A percentile compares a stretch with the other conserved stretches of the same genome.
Evolutionary conservation across 2,113 vertebrate genomes (phyloP).

Genomic region (Mus musculus): DNA sequence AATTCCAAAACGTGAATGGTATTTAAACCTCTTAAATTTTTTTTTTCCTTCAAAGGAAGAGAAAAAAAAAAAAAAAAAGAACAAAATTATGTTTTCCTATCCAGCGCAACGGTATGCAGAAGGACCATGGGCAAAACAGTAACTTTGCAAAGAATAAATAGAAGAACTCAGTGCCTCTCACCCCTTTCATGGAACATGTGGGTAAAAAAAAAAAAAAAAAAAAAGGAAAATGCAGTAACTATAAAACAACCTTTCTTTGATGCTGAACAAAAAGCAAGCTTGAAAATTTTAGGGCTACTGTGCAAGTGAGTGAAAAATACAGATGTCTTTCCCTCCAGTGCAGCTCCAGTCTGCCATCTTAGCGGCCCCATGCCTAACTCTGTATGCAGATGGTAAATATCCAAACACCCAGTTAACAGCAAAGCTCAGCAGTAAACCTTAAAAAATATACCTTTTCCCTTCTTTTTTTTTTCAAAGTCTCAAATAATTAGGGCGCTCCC

Average conservation of each 20-base stretch:
- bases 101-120: slow-evolving; percentile 72
- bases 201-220: slow-evolving; percentile 61
- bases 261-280: slow-evolving; percentile 77
- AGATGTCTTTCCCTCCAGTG: slow-evolving; percentile 55
- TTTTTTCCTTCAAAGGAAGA: slow-evolving; percentile 74
- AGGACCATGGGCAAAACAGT: slow-evolving; percentile 66
- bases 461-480: neutral
- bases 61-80: slow-evolving; percentile 30
- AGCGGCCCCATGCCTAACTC: slow-evolving; percentile 55
- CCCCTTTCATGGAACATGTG: slow-evolving; percentile 75
- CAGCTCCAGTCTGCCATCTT: slow-evolving; percentile 22
- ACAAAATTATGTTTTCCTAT: slow-evolving; percentile 73
- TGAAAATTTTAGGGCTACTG: slow-evolving; percentile 69
- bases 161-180: slow-evolving; percentile 63
- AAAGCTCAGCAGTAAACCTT: slow-evolving; percentile 48
- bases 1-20: slow-evolving; percentile 78
- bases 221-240: slow-evolving; percentile 65
- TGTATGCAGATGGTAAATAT: neutral
- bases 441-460: neutral
- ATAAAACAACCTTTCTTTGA: slow-evolving; percentile 83
- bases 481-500: slow-evolving; percentile 3
- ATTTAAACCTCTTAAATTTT: slow-evolving; percentile 76
- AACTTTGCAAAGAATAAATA: slow-evolving; percentile 47
- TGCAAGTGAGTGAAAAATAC: slow-evolving; percentile 76
- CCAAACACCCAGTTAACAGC: slow-evolving; percentile 1